Evolutionary conservation across 2,113 vertebrate genomes (phyloP), one percentile per base, ranked within the genome.

Genomic region (Clarias macrocephalus): DNA sequence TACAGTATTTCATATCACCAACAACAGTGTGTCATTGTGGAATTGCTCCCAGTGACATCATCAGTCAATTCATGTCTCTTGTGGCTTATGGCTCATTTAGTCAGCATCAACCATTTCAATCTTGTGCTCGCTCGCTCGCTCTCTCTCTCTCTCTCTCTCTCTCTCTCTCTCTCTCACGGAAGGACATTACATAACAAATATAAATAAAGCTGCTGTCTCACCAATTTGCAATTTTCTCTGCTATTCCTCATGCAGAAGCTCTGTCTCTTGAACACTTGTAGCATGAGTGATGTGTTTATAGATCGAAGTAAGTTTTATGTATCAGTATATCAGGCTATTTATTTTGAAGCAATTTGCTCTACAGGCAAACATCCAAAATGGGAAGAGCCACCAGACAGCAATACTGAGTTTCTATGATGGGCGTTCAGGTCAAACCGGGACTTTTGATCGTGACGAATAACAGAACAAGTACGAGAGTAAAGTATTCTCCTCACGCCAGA

Each of bases 31-130:
- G 88, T 88, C 90, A 63, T 88, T 89, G 86, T 87, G 80, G 88
- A 90, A 86, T 88, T 85, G 56, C 84, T 83, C 6, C 86, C 66
- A 88, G 91, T 77, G 89, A 75, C 72, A 90, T 94, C 91, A 86
- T 91, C 91, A 90, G 81, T 86, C 92, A 91, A 94, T 84, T 93
- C 92, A 94, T 91, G 89, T 42, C 84, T 91, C 92, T 90, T 84
- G 85, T 81, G 75, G 80, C 56, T 80, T 86, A 86, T 42, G 81
- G 56, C 80, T 89, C 68, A 76, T n/a, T 84, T 66, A 84, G 16
- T 89, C 85, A 73, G 37, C 65, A 75, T 84, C 63, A 84, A 66
- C 65, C 82, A 63, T 77, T 63, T 85, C 48, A 72, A 33, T 62
- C 52, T 66, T 37, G 73, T 21, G n/a, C 65, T 60, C 33, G 63